These are phyloP conservation scores for Cydia fagiglandana DNA, from an alignment of 1,140 invertebrate species.

Conservation along the genomic window DNA sequence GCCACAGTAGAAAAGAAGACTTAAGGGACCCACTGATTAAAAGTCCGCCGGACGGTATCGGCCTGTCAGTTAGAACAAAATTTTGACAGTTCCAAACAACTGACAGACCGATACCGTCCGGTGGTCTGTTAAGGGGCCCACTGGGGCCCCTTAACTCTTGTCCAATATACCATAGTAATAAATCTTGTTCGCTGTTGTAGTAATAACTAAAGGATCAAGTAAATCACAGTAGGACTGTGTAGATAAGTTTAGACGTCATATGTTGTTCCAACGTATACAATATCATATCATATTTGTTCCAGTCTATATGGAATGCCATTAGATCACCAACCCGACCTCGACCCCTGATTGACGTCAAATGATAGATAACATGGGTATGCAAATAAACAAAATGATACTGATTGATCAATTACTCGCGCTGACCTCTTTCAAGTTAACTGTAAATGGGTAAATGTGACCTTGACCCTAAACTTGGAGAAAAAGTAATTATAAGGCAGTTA, in stretches of 20 bases:
- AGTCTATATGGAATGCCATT: constrained; percentile 14
- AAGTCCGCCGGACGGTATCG: too few species aligned
- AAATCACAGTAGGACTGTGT: too few species aligned
- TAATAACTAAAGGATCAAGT: too few species aligned
- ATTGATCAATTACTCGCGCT: constrained; percentile 21
- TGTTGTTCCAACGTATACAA: background rate
- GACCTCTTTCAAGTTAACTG: constrained; percentile 11
- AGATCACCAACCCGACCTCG: constrained; percentile 18
- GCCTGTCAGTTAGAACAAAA: too few species aligned
- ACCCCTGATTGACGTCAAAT: constrained; percentile 28
- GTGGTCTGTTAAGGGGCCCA: too few species aligned
- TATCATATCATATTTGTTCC: constrained; percentile 2
- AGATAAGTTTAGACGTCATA: background rate
- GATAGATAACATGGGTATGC: constrained; percentile 12
- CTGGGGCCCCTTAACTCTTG: too few species aligned
- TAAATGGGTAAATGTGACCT: background rate
- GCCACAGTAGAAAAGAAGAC: too few species aligned
- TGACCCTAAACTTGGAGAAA: background rate
- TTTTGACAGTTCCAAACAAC: too few species aligned
- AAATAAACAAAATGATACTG: constrained; percentile 31
- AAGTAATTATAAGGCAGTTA: constrained; percentile 1
- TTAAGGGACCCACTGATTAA: too few species aligned
- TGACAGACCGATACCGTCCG: too few species aligned
- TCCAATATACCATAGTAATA: too few species aligned
- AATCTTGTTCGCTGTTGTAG: too few species aligned